Percentiles rank a stretch among this genome's conserved stretches.
phyloP scores from a whole-genome alignment of 2,113 vertebrate genomes.

The Dromaius novaehollandiae region DNA sequence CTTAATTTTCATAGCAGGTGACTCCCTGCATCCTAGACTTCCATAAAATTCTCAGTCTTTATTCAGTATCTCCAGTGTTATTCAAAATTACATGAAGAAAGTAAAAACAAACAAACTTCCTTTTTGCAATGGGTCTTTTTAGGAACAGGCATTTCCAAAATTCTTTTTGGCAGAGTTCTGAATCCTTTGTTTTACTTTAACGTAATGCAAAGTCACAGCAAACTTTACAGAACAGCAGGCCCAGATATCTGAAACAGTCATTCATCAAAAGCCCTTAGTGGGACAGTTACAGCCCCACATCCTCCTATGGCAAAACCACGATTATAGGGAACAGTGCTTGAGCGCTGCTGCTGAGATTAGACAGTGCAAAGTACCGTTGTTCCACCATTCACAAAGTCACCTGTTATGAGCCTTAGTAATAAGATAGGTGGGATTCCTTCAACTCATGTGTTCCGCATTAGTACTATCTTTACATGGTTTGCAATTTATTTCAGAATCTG shows the following conservation, averaged over 20 bases:
- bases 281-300: slow-evolving; percentile 61
- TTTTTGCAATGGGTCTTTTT: background rate
- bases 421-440: background rate
- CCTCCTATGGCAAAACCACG: slow-evolving; percentile 34
- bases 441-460: background rate
- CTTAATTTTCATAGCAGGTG: background rate
- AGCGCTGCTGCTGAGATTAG: slow-evolving; percentile 31
- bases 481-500: background rate
- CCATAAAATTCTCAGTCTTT: background rate
- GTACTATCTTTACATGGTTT: background rate
- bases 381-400: background rate
- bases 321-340: slow-evolving; percentile 21
- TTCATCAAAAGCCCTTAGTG: slow-evolving; percentile 47
- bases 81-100: background rate
- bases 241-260: slow-evolving; percentile 43
- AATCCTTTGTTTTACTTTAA: slow-evolving; percentile 24
- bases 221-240: slow-evolving; percentile 2
- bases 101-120: background rate
- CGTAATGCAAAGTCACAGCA: background rate
- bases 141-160: background rate
- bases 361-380: background rate
- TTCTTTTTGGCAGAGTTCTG: background rate
- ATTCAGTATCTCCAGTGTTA: background rate
- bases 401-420: background rate
- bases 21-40: background rate